phyloP scores from a whole-genome alignment of 2,888 invertebrate genomes.

The Isoperla grammatica region DNA sequence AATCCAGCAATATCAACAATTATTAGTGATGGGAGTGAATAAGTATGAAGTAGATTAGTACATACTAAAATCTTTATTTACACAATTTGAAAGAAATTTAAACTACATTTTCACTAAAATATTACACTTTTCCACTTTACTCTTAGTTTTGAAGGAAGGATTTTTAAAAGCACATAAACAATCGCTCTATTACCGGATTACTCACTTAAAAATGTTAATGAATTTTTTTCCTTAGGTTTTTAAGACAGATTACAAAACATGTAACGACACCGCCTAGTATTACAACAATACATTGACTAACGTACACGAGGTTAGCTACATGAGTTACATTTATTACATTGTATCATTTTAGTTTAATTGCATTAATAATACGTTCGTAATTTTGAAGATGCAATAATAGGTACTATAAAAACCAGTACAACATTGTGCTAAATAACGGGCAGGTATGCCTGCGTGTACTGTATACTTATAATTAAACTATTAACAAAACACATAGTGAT shows the following conservation, averaged over 20 bases:
- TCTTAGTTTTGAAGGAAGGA: background rate
- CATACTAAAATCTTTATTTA: conserved; percentile 25
- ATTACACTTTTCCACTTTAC: conserved; percentile 7
- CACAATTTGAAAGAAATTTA: conserved; percentile 17
- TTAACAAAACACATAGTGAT: too few relatives aligned
- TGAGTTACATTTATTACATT: background rate
- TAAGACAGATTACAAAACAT: conserved; percentile 16
- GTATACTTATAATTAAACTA: background rate
- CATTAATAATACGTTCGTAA: background rate
- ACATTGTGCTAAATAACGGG: background rate
- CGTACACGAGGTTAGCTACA: background rate
- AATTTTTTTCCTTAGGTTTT: conserved; percentile 3
- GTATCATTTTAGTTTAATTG: background rate
- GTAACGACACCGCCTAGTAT: conserved; percentile 7
- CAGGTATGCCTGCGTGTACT: background rate
- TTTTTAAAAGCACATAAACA: conserved; percentile 10
- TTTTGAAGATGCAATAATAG: background rate
- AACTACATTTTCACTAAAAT: conserved; percentile 18
- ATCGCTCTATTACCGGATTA: conserved; percentile 11
- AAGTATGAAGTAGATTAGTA: conserved; percentile 5
- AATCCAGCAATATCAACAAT: too few relatives aligned
- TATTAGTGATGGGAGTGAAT: background rate
- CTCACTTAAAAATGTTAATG: background rate
- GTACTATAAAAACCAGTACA: background rate
- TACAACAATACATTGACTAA: background rate